Percentiles rank a stretch among this genome's conserved stretches.
phyloP scores from a whole-genome alignment of 2,113 vertebrate genomes.

The human (Homo sapiens) region GRCh38 chr3:178182501-178183000 shows the following conservation, averaged over 20 bases:
- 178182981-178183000: background rate
- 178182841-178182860: background rate
- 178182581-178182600: accelerated
- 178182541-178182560: background rate
- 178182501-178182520: accelerated
- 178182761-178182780: background rate
- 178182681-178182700: background rate
- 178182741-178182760: background rate
- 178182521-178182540: background rate
- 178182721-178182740: background rate
- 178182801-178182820: background rate
- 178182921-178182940: conserved; percentile 18
- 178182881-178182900: background rate
- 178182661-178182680: too few species aligned
- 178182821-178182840: background rate
- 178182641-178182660: background rate
- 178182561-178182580: too few species aligned
- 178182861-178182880: background rate
- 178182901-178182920: background rate
- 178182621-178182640: background rate
- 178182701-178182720: background rate
- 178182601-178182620: too few species aligned
- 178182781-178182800: background rate
- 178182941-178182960: background rate
- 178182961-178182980: background rate